These are phyloP conservation scores for Sebastes hubbsi DNA, from an alignment of 2,797 vertebrate species.

Conservation along the genomic window DNA sequence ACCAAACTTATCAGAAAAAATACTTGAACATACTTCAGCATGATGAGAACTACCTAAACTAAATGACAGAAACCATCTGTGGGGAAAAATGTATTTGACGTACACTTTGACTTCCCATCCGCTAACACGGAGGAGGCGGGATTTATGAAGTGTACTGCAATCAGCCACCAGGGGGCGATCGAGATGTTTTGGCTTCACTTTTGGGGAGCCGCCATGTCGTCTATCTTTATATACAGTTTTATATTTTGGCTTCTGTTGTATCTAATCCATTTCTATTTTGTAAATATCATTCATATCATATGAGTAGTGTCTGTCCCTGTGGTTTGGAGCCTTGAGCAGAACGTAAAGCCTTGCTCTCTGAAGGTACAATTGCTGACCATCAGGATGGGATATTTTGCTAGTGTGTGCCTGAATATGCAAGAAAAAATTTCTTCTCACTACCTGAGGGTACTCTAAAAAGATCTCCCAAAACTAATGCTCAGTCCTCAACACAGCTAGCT, in stretches of 20 bases:
- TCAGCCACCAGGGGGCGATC: too few relatives aligned
- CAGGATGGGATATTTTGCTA: slow-evolving; percentile 7
- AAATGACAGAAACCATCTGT: too few relatives aligned
- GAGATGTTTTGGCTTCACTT: too few relatives aligned
- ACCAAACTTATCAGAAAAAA: too few relatives aligned
- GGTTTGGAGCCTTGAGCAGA: background rate
- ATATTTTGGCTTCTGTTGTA: background rate
- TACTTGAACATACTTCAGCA: too few relatives aligned
- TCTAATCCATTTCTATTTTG: background rate
- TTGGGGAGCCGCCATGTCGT: too few relatives aligned
- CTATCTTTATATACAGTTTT: too few relatives aligned
- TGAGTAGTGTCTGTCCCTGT: slow-evolving; percentile 14
- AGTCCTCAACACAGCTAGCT: background rate
- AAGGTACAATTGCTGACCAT: background rate
- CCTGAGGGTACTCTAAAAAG: background rate
- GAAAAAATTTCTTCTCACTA: slow-evolving; percentile 19
- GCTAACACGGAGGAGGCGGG: too few relatives aligned
- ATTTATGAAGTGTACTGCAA: too few relatives aligned
- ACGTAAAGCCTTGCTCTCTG: background rate
- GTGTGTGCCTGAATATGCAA: slow-evolving; percentile 48
- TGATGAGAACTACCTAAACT: too few relatives aligned
- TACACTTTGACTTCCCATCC: too few relatives aligned
- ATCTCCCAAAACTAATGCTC: background rate
- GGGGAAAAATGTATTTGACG: too few relatives aligned
- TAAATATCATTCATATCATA: background rate